Conservation (phyloP, 2,888 invertebrate species). For the Neoaliturus tenellus region DNA sequence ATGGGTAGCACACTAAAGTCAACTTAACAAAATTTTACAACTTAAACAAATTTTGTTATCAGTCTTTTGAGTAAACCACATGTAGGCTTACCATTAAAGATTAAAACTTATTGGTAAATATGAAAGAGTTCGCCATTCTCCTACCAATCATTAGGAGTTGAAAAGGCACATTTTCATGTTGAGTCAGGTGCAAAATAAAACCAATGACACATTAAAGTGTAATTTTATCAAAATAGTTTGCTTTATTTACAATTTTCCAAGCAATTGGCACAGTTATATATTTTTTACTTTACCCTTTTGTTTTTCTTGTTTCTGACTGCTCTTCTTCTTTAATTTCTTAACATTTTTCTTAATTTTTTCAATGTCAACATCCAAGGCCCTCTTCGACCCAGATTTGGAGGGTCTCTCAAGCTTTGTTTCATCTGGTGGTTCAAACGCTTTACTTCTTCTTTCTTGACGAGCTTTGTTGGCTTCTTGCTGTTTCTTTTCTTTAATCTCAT, state of each 20-base stretch:
- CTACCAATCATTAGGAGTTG: too few relatives aligned
- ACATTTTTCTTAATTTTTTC: slow-evolving; percentile 86
- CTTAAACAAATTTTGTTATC: too few relatives aligned
- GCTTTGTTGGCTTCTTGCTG: slow-evolving; percentile 84
- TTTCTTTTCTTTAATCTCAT: slow-evolving; percentile 86
- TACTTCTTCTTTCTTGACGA: slow-evolving; percentile 85
- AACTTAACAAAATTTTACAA: too few relatives aligned
- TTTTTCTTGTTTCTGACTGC: not conserved
- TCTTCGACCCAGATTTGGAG: slow-evolving; percentile 67
- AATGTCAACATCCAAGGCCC: slow-evolving; percentile 77
- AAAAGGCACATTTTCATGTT: too few relatives aligned
- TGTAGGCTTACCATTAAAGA: too few relatives aligned
- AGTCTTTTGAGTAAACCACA: too few relatives aligned
- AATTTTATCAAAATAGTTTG: not conserved
- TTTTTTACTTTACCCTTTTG: not conserved
- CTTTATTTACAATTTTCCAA: not conserved
- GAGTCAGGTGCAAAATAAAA: not conserved
- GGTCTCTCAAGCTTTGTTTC: slow-evolving; percentile 73
- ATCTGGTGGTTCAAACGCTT: slow-evolving; percentile 88
- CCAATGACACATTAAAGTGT: not conserved
- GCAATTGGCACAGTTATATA: not conserved
- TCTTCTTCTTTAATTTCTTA: slow-evolving; percentile 75
- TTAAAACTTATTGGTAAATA: too few relatives aligned
- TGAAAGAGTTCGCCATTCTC: too few relatives aligned
- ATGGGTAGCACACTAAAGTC: too few relatives aligned